phyloP scores from a whole-genome alignment of 2,797 vertebrate genomes.

The Labeo calbasu region DNA sequence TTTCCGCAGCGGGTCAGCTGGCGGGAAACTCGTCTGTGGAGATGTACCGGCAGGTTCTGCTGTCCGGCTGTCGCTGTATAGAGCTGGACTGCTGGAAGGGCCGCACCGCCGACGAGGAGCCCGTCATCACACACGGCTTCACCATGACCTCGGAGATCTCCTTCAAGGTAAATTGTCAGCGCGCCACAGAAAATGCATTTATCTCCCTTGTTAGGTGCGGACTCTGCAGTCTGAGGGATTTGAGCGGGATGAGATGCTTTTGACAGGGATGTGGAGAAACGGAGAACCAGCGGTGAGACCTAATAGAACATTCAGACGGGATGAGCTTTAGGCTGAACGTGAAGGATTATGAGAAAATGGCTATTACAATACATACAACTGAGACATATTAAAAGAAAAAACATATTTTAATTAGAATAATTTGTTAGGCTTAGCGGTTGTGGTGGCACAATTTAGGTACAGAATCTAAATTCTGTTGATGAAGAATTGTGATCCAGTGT shows the following conservation, averaged over 20 bases:
- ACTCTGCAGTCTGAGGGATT: not conserved
- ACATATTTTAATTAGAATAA: not conserved
- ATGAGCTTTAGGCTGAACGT: not conserved
- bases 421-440: too few relatives aligned
- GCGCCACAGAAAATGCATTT: not conserved
- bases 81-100: conserved; percentile 99
- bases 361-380: too few relatives aligned
- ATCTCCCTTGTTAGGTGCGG: not conserved
- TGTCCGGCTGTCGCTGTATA: conserved; percentile 97
- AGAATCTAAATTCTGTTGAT: not conserved
- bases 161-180: conserved; percentile 80
- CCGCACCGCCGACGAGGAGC: conserved; percentile 93
- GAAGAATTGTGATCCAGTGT: not conserved
- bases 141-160: conserved; percentile 98
- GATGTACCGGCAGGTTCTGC: conserved; percentile 96
- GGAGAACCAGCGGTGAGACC: not conserved
- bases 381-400: too few relatives aligned
- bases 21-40: conserved; percentile 97
- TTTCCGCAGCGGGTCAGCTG: conserved; percentile 89
- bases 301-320: not conserved
- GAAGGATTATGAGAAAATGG: not conserved
- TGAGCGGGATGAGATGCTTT: not conserved
- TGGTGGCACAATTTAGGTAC: not conserved
- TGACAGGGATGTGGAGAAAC: not conserved
- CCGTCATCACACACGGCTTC: conserved; percentile 97